These are phyloP conservation scores for Tuberolachnus salignus DNA, from an alignment of 2,888 invertebrate species.

Conservation along the genomic window DNA sequence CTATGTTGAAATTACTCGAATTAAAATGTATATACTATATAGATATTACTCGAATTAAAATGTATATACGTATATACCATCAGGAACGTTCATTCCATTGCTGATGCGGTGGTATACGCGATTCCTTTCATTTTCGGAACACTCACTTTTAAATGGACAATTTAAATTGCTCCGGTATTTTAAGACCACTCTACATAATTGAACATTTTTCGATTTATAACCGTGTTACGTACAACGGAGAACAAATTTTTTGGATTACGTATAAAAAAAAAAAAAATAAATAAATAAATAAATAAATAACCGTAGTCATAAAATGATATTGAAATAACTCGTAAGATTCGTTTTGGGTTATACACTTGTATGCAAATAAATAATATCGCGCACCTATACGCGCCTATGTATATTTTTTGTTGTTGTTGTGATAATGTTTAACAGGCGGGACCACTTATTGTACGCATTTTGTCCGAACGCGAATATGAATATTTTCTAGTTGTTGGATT, in stretches of 20 bases:
- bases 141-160: neutral
- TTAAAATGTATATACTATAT: no score
- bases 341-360: neutral
- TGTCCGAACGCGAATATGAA: no score
- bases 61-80: neutral
- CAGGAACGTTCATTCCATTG: no score
- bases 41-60: neutral
- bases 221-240: neutral
- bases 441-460: no score
- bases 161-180: conserved; percentile 21
- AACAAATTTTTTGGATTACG: neutral
- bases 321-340: neutral
- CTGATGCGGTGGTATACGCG: no score
- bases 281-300: no score
- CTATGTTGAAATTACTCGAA: no score
- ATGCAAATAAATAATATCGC: no score
- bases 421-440: no score
- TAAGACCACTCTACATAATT: conserved; percentile 7
- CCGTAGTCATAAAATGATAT: conserved; percentile 1
- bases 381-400: no score
- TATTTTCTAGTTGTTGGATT: no score
- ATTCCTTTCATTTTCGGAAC: conserved; percentile 6
- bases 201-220: conserved; percentile 2
- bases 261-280: neutral
- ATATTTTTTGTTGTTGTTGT: no score